Conservation (phyloP, 2,113 vertebrate genomes). For the Hemicordylus capensis region DNA sequence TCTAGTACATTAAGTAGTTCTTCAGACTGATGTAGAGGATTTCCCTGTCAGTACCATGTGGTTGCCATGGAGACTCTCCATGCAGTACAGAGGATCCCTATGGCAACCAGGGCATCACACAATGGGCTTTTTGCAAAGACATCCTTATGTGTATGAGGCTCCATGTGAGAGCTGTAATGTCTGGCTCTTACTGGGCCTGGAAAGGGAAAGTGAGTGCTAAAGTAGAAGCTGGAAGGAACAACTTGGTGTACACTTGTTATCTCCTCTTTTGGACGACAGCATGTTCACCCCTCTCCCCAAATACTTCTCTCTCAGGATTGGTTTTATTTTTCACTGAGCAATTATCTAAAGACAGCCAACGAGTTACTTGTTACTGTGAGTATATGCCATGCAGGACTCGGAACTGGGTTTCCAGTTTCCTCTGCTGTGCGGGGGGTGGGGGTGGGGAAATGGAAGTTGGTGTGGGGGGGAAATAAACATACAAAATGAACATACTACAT, state of each 20-base stretch:
- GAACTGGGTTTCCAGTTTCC: background rate
- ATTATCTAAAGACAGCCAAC: background rate
- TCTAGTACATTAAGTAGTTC: background rate
- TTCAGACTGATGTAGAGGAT: background rate
- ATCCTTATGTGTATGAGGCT: background rate
- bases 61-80: background rate
- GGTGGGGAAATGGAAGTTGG: background rate
- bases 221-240: background rate
- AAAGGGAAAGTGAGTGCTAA: background rate
- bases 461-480: background rate
- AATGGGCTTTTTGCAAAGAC: background rate
- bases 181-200: fast-evolving
- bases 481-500: background rate
- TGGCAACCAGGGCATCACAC: background rate
- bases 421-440: background rate
- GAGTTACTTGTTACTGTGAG: background rate
- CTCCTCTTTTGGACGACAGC: background rate
- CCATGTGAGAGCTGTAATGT: background rate
- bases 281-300: background rate
- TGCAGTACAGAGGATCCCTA: background rate
- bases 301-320: background rate
- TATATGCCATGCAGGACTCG: background rate
- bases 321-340: background rate
- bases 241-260: no score
- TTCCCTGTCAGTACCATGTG: background rate